These are phyloP conservation scores for Centropyge bicolor DNA, from an alignment of 2,797 vertebrate species.

Conservation along the genomic window DNA sequence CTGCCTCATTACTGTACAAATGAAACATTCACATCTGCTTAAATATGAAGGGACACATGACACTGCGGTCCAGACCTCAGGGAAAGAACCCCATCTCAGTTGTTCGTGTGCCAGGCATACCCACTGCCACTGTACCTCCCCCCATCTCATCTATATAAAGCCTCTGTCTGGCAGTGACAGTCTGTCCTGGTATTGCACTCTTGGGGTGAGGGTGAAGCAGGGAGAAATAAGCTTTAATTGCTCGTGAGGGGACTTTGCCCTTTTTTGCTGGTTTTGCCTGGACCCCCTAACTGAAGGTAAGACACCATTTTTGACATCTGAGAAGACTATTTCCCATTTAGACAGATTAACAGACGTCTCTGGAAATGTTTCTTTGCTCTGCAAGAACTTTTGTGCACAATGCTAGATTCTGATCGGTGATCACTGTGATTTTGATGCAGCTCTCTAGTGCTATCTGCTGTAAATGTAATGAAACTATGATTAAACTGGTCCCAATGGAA, in stretches of 20 bases:
- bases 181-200: constrained; percentile 37
- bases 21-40: background rate
- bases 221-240: constrained; percentile 6
- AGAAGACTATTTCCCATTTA: background rate
- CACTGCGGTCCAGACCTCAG: constrained; percentile 17
- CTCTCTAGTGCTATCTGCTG: constrained; percentile 51
- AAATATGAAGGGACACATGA: constrained; percentile 39
- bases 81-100: constrained; percentile 37
- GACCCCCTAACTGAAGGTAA: constrained; percentile 48
- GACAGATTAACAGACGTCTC: background rate
- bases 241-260: background rate
- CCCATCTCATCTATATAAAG: constrained; percentile 75
- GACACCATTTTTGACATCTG: background rate
- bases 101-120: constrained; percentile 50
- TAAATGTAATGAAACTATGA: constrained; percentile 31
- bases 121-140: constrained; percentile 43
- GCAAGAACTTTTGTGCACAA: background rate
- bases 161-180: constrained; percentile 47
- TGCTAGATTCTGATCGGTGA: background rate
- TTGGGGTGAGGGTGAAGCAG: constrained; percentile 27
- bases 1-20: background rate
- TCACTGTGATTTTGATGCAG: constrained; percentile 16
- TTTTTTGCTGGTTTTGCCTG: background rate
- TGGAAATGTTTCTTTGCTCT: background rate
- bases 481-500: background rate